phyloP scores from a whole-genome alignment of 1,140 invertebrate species.

The Heliconius congener region DNA sequence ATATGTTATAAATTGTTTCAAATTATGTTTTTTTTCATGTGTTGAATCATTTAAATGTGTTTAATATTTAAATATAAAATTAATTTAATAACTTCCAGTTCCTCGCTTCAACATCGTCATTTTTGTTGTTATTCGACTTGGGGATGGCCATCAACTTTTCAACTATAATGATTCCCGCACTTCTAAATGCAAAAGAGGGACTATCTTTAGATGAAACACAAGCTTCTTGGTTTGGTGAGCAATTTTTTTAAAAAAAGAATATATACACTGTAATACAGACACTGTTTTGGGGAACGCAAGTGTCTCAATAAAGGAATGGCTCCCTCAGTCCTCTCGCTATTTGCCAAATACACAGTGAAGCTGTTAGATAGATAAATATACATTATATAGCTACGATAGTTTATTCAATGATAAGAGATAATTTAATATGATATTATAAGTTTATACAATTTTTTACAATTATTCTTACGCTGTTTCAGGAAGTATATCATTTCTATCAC shows the following conservation, averaged over 20 bases:
- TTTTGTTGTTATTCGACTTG: slow-evolving; percentile 74
- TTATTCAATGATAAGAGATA: no score
- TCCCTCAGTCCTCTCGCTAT: no score
- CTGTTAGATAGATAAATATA: no score
- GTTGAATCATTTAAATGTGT: no score
- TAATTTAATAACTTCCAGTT: slow-evolving; percentile 53
- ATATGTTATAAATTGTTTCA: no score
- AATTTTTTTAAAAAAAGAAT: neutral
- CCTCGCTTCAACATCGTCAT: slow-evolving; percentile 73
- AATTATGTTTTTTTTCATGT: no score
- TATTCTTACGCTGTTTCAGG: slow-evolving; percentile 76
- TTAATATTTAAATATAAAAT: no score
- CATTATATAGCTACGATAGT: no score
- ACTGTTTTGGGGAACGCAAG: neutral
- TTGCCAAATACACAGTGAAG: no score
- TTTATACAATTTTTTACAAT: no score
- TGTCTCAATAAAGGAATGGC: no score
- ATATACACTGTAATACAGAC: neutral
- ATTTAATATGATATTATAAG: no score
- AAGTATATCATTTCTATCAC: slow-evolving; percentile 86
- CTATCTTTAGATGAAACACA: slow-evolving; percentile 83
- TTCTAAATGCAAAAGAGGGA: slow-evolving; percentile 75
- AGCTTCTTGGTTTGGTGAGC: slow-evolving; percentile 88
- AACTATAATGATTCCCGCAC: slow-evolving; percentile 86
- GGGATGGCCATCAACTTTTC: slow-evolving; percentile 84